These are phyloP conservation scores for Cheilosia impressa DNA, from an alignment of 2,888 invertebrate species.

Conservation along the genomic window DNA sequence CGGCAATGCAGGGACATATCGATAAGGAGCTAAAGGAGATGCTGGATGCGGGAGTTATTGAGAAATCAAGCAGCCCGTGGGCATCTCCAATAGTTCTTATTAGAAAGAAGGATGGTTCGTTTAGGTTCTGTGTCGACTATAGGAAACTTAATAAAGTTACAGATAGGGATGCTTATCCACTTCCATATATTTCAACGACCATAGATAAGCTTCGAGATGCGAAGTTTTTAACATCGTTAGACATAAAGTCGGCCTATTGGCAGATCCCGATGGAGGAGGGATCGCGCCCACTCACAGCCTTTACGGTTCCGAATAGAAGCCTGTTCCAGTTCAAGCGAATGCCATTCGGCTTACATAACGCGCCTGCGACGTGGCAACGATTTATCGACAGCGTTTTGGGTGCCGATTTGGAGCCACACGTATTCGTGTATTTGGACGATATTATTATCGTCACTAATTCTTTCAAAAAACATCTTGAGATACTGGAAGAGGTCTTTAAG, in stretches of 20 bases:
- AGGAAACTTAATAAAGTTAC: no score
- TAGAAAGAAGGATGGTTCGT: not conserved
- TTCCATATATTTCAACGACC: no score
- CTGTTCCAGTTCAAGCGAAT: conserved; percentile 16
- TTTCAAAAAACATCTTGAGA: not conserved
- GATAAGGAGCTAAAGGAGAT: not conserved
- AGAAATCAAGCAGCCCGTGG: not conserved
- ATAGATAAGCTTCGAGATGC: no score
- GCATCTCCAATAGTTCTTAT: no score
- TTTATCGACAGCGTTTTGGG: conserved; percentile 8
- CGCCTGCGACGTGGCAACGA: conserved; percentile 4
- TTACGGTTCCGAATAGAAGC: conserved; percentile 23
- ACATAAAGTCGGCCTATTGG: no score
- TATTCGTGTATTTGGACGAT: not conserved
- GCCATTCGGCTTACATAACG: not conserved
- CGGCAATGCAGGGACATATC: not conserved
- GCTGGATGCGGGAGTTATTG: not conserved
- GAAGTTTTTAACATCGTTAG: no score
- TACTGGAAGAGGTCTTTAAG: not conserved
- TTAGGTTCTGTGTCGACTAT: conserved; percentile 16
- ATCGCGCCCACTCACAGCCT: no score
- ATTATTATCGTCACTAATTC: not conserved
- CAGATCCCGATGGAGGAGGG: no score
- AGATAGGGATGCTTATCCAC: no score
- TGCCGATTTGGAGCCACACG: not conserved